Conservation (phyloP, 2,888 invertebrate species). For the Agrenia bidenticulata region DNA sequence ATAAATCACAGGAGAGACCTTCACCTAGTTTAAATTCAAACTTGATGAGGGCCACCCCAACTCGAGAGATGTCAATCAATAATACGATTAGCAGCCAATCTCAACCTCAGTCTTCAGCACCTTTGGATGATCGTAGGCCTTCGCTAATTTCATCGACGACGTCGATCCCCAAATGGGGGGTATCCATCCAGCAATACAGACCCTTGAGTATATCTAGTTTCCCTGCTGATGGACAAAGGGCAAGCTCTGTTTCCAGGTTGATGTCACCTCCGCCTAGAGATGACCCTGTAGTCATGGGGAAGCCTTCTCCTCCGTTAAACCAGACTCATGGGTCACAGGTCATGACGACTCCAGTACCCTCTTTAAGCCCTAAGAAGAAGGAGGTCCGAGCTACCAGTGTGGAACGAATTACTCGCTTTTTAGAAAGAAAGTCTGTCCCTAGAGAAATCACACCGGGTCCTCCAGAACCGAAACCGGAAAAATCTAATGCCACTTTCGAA, state of each 20-base stretch:
- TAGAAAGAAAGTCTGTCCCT: constrained; percentile 46
- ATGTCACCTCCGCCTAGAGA: constrained; percentile 34
- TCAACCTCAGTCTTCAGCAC: background rate
- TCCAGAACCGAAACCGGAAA: background rate
- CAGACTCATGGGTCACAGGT: background rate
- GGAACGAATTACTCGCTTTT: constrained; percentile 47
- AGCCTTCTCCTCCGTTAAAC: background rate
- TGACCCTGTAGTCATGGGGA: background rate
- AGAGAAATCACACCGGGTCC: constrained; percentile 25
- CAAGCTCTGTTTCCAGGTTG: constrained; percentile 31
- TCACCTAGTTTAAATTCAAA: background rate
- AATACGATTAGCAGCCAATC: background rate
- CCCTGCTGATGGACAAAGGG: constrained; percentile 27
- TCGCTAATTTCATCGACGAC: constrained; percentile 9
- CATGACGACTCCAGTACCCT: background rate
- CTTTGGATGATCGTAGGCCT: background rate
- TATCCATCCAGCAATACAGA: constrained; percentile 42
- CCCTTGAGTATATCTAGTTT: constrained; percentile 46
- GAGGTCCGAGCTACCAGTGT: constrained; percentile 46
- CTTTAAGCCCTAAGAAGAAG: constrained; percentile 18
- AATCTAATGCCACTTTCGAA: no score
- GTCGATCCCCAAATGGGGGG: constrained; percentile 44
- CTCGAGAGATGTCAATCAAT: constrained; percentile 10
- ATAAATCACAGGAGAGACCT: background rate
- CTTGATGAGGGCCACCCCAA: background rate